phyloP scores from a whole-genome alignment of 2,888 invertebrate species.

The Lasiommata megera region DNA sequence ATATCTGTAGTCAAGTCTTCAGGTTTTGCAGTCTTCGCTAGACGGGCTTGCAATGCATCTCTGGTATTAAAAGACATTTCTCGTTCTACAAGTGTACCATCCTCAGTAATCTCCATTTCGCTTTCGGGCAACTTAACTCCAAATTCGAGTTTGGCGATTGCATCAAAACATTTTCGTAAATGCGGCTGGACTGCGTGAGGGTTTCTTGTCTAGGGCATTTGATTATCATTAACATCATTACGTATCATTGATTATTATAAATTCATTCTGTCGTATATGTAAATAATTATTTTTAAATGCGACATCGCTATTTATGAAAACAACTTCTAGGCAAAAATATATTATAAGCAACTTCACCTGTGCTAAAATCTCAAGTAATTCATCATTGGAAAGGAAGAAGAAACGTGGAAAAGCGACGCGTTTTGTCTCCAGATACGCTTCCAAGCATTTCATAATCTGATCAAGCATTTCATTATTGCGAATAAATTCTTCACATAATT shows the following conservation, averaged over 20 bases:
- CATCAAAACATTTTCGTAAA: conserved; percentile 94
- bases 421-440: conserved; percentile 94
- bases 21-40: conserved; percentile 60
- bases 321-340: neutral
- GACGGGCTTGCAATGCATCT: conserved; percentile 63
- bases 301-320: neutral
- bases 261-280: too few species aligned
- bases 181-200: conserved; percentile 95
- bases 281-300: too few species aligned
- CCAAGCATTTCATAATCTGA: conserved; percentile 93
- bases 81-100: conserved; percentile 66
- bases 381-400: conserved; percentile 95
- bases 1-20: conserved; percentile 89
- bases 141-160: conserved; percentile 89
- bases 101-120: conserved; percentile 78
- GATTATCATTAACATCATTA: too few species aligned
- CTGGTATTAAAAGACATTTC: conserved; percentile 70
- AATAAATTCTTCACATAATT: conserved; percentile 84
- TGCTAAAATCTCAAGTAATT: conserved; percentile 93
- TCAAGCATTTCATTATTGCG: conserved; percentile 90
- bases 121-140: conserved; percentile 80
- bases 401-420: conserved; percentile 93
- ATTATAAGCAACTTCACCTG: conserved; percentile 79
- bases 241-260: too few species aligned
- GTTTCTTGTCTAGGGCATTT: conserved; percentile 84